Conservation (phyloP, 92 coral and sea anemone genomes). For the Epizoanthus fatuus region DNA sequence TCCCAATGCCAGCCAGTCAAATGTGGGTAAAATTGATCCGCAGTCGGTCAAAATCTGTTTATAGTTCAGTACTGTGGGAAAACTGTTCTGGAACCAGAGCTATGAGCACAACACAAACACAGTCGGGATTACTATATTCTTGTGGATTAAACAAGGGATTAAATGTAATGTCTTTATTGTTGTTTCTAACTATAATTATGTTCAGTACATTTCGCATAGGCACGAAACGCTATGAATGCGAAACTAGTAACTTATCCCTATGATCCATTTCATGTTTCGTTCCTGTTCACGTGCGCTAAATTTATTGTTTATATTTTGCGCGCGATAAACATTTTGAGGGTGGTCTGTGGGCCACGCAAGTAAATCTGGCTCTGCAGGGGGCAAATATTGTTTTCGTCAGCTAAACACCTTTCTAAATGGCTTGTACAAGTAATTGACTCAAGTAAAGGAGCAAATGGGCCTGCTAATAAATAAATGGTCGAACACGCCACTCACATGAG, state of each 20-base stretch:
- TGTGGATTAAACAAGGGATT: conserved; percentile 26
- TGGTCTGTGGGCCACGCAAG: conserved; percentile 4
- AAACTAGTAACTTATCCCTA: not conserved
- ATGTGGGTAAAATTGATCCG: not conserved
- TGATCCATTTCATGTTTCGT: not conserved
- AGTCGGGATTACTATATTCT: not conserved
- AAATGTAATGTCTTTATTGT: conserved; percentile 1
- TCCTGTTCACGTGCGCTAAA: not conserved
- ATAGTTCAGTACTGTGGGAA: not conserved
- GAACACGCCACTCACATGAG: conserved; percentile 39
- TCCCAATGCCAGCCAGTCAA: not conserved
- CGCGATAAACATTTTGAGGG: not conserved
- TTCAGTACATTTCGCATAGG: not conserved
- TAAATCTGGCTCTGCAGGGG: conserved; percentile 33
- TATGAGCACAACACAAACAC: not conserved
- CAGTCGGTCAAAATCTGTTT: not conserved
- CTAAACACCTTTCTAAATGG: conserved; percentile 24
- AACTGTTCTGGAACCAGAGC: conserved; percentile 24
- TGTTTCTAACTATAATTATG: conserved; percentile 7
- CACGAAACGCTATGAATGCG: conserved; percentile 3
- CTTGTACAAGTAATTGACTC: conserved; percentile 44
- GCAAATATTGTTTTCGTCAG: not conserved
- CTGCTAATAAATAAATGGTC: conserved; percentile 29
- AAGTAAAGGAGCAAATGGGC: conserved; percentile 39
- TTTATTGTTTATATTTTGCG: not conserved